These are phyloP conservation scores for Pseudotriccus pelzelni DNA, from an alignment of 2,797 vertebrate genomes.

Conservation along the genomic window DNA sequence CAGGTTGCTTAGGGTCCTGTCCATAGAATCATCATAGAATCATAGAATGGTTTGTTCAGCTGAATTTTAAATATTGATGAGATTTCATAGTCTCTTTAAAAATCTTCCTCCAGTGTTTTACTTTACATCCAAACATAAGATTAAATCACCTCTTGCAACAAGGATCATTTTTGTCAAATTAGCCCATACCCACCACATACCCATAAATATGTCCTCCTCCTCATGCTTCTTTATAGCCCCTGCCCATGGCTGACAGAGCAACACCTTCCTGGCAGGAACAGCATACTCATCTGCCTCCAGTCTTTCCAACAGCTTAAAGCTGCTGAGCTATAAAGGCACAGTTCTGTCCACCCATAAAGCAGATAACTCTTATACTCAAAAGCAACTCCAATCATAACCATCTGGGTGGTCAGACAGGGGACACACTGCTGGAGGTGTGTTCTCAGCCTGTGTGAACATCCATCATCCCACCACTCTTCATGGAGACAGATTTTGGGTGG, in stretches of 20 bases:
- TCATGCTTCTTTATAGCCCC: background rate
- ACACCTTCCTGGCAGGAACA: background rate
- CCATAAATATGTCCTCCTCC: no score
- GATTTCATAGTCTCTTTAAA: background rate
- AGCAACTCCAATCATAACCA: background rate
- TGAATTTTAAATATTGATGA: background rate
- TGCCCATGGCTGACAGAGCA: background rate
- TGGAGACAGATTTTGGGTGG: background rate
- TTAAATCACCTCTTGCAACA: background rate
- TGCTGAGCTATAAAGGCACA: background rate
- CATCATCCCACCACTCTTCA: background rate
- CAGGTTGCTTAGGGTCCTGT: background rate
- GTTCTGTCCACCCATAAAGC: background rate
- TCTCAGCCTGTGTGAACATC: background rate
- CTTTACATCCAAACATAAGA: background rate
- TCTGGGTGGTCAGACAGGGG: background rate
- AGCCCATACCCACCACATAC: background rate
- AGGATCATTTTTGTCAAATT: background rate
- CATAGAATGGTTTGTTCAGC: background rate
- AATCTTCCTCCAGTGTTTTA: background rate
- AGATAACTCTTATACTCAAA: background rate
- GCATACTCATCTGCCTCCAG: background rate
- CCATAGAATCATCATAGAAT: background rate
- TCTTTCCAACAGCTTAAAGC: background rate
- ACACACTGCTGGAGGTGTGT: background rate